Evolutionary conservation across 1,140 invertebrate species (phyloP).

Genomic region (Trachymyrmex cornetzi): DNA sequence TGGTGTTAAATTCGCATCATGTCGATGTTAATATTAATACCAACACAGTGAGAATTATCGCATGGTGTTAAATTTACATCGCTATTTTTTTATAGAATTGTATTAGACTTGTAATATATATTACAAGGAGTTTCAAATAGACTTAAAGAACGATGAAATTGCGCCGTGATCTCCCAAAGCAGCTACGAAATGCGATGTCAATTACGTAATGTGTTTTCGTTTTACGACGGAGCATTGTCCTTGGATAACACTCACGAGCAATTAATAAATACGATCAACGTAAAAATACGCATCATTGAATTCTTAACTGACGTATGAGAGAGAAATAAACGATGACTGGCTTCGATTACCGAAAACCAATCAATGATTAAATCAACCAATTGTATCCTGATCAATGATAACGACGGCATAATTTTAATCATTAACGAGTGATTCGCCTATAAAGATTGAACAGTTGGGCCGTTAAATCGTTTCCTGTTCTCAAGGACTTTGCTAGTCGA

Average conservation of each 20-base stretch:
- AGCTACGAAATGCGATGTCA: constrained; percentile 13
- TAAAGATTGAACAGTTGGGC: neutral
- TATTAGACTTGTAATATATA: neutral
- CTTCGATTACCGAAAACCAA: neutral
- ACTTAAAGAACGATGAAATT: constrained; percentile 8
- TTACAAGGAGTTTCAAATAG: neutral
- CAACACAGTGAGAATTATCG: too few species aligned
- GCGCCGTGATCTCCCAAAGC: neutral
- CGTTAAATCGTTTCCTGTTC: constrained; percentile 7
- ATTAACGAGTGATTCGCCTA: neutral
- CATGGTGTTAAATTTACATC: too few species aligned
- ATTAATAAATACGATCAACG: constrained; percentile 35
- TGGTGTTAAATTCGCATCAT: too few species aligned
- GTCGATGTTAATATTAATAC: too few species aligned
- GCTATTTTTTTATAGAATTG: neutral
- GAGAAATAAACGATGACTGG: neutral
- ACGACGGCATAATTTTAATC: constrained; percentile 20
- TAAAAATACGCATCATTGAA: neutral
- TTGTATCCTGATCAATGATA: neutral
- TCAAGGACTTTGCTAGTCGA: constrained; percentile 47
- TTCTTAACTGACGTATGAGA: neutral
- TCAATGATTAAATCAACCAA: neutral
- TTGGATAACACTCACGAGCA: constrained; percentile 33
- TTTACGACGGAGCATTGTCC: constrained; percentile 27
- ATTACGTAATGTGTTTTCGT: constrained; percentile 35